Evolutionary conservation across 2,113 vertebrate genomes (phyloP).

Genomic region (Synodontis membranacea): DNA sequence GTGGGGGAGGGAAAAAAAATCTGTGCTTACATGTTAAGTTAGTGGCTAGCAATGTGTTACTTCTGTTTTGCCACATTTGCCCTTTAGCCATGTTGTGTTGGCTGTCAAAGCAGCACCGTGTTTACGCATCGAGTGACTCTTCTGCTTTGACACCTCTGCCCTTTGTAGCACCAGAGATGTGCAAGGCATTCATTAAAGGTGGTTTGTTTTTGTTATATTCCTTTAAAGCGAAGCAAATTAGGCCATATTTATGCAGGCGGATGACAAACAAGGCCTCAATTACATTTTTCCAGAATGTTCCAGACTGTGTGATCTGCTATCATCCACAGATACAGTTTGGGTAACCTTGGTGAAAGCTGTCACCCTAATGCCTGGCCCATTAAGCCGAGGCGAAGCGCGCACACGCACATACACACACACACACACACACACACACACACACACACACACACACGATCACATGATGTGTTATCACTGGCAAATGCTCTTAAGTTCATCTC

Average conservation of each 20-base stretch:
- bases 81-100: slow-evolving; percentile 41
- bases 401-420: slow-evolving; percentile 70
- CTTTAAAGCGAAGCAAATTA: slow-evolving; percentile 56
- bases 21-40: slow-evolving; percentile 30
- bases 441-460: slow-evolving; percentile 72
- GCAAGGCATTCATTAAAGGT: slow-evolving; percentile 63
- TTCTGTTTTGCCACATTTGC: slow-evolving; percentile 20
- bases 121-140: slow-evolving; percentile 45
- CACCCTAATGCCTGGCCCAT: slow-evolving; percentile 90
- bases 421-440: slow-evolving; percentile 64
- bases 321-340: slow-evolving; percentile 87
- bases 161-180: slow-evolving; percentile 59
- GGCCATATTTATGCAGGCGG: slow-evolving; percentile 58
- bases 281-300: slow-evolving; percentile 90
- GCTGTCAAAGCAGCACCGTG: slow-evolving; percentile 26
- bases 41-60: slow-evolving; percentile 26
- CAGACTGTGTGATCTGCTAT: slow-evolving; percentile 86
- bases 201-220: slow-evolving; percentile 65
- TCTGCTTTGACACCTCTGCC: slow-evolving; percentile 63
- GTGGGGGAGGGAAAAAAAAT: not conserved
- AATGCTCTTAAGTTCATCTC: slow-evolving; percentile 88
- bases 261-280: slow-evolving; percentile 78
- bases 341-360: slow-evolving; percentile 96
- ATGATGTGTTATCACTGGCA: slow-evolving; percentile 86
- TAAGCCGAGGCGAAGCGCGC: slow-evolving; percentile 79